A percentile compares a stretch with the other conserved stretches of the same genome.
Evolutionary conservation across 2,888 invertebrate species (phyloP).

Genomic region (Microctonus aethiopoides): DNA sequence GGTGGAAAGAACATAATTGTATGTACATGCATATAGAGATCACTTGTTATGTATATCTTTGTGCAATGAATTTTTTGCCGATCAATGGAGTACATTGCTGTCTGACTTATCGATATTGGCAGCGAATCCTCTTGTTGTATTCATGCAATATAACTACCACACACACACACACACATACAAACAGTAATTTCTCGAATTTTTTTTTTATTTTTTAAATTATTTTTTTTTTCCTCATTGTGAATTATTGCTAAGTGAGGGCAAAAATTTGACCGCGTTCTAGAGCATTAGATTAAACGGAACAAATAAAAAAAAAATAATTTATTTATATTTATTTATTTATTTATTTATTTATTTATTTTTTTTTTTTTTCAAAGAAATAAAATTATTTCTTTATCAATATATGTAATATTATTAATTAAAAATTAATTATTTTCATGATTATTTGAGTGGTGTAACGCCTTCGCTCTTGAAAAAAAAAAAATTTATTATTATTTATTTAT

Average conservation of each 20-base stretch:
- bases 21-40: conserved; percentile 16
- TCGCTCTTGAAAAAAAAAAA: no score
- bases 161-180: background rate
- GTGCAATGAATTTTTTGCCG: background rate
- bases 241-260: conserved; percentile 60
- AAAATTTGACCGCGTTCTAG: conserved; percentile 53
- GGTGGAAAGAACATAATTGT: background rate
- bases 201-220: no score
- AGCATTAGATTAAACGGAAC: background rate
- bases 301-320: background rate
- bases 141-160: background rate
- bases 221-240: conserved; percentile 38
- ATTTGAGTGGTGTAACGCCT: conserved; percentile 10
- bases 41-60: background rate
- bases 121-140: conserved; percentile 17
- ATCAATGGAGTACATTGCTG: conserved; percentile 16
- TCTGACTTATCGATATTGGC: conserved; percentile 65
- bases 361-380: no score
- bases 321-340: background rate
- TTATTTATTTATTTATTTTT: no score
- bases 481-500: no score
- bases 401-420: background rate
- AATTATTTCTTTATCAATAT: no score
- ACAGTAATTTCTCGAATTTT: background rate
- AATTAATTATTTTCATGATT: background rate